Evolutionary conservation across 1,140 invertebrate genomes (phyloP).

Genomic region (Hylyphantes graminicola): DNA sequence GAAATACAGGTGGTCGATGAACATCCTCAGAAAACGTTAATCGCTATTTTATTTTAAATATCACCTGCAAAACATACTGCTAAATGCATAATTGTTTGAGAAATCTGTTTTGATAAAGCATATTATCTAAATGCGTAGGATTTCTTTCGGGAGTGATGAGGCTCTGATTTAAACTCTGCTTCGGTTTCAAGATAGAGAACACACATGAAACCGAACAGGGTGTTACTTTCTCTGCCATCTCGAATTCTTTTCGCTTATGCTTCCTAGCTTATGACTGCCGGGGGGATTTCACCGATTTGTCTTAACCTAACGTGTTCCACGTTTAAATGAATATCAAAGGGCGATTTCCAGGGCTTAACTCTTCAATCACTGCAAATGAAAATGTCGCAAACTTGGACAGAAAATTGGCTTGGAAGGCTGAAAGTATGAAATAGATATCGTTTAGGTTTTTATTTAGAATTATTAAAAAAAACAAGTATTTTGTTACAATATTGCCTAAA

Average conservation of each 20-base stretch:
- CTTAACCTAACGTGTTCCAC: constrained; percentile 20
- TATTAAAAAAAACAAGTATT: no score
- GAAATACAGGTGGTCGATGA: no score
- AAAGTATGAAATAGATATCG: background rate
- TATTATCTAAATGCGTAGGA: no score
- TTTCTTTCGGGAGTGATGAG: no score
- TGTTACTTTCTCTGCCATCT: constrained; percentile 5
- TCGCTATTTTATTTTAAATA: no score
- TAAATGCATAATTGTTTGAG: no score
- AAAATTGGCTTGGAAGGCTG: background rate
- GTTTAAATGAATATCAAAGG: constrained; percentile 50
- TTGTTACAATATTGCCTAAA: no score
- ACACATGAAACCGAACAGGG: background rate
- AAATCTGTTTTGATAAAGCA: no score
- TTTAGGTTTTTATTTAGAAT: background rate
- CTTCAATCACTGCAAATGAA: constrained; percentile 47
- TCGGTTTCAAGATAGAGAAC: background rate
- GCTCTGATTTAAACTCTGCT: no score
- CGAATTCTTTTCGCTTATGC: constrained; percentile 17
- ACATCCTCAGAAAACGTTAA: no score
- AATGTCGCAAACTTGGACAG: constrained; percentile 20
- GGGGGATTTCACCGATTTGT: constrained; percentile 41
- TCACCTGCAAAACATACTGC: no score
- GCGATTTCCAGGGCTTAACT: constrained; percentile 11
- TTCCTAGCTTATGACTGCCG: constrained; percentile 27